These are phyloP conservation scores for Cataglyphis altisquamis DNA, from an alignment of 2,888 invertebrate genomes.

Conservation along the genomic window DNA sequence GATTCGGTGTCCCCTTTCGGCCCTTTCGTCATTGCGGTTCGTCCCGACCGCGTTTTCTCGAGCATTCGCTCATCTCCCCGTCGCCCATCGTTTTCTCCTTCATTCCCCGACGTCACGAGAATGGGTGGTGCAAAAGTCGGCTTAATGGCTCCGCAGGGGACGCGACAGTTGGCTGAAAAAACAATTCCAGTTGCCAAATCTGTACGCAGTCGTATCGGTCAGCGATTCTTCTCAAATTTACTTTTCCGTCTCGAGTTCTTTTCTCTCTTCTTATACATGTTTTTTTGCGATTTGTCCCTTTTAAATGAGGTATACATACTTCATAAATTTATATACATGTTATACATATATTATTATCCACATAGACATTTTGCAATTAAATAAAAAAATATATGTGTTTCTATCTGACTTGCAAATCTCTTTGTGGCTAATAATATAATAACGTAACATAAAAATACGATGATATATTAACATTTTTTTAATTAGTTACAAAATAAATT, in stretches of 20 bases:
- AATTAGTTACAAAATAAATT: no score
- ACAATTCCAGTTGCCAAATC: conserved; percentile 72
- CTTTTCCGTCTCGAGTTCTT: conserved; percentile 12
- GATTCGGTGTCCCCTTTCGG: conserved; percentile 73
- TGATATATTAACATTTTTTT: no score
- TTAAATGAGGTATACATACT: conserved; percentile 12
- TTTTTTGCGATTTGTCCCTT: background rate
- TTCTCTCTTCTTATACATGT: background rate
- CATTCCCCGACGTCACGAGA: conserved; percentile 16
- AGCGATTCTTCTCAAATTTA: conserved; percentile 64
- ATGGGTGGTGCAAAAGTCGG: conserved; percentile 58
- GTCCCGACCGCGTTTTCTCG: conserved; percentile 48
- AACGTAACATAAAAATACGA: no score
- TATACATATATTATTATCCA: no score
- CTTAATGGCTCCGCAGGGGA: conserved; percentile 77
- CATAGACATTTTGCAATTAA: no score
- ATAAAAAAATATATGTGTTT: no score
- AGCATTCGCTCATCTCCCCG: conserved; percentile 57
- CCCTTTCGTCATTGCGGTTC: conserved; percentile 66
- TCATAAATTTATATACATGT: background rate
- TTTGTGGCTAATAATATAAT: no score
- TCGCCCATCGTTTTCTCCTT: conserved; percentile 47
- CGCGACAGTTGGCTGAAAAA: conserved; percentile 71
- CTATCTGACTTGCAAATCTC: no score
- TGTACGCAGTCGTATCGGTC: conserved; percentile 64